Percentiles rank a stretch among this genome's conserved stretches.
phyloP scores from a whole-genome alignment of 53 echinoderm and acorn worm genomes.

The Echinarachnius parma region DNA sequence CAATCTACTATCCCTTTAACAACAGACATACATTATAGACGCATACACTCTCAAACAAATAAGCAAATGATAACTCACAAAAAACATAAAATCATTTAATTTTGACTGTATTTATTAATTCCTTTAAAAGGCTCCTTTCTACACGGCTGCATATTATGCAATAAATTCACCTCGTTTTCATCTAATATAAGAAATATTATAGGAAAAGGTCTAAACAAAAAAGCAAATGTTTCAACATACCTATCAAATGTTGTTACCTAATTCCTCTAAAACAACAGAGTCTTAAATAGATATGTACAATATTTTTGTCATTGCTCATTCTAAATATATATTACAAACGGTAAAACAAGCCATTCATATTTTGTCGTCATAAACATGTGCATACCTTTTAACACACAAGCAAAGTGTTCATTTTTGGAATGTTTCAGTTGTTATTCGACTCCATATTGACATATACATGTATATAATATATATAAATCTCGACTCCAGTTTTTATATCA shows the following conservation, averaged over 20 bases:
- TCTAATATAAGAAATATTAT: neutral
- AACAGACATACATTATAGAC: too few relatives aligned
- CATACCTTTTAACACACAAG: too few relatives aligned
- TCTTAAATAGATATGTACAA: slow-evolving; percentile 40
- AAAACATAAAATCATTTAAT: too few relatives aligned
- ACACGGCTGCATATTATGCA: neutral
- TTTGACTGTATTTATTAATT: slow-evolving; percentile 4
- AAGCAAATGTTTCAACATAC: neutral
- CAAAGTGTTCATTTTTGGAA: too few relatives aligned
- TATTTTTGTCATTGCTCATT: slow-evolving; percentile 25
- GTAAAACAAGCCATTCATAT: slow-evolving; percentile 26
- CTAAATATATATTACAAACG: slow-evolving; percentile 35
- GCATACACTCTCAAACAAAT: too few relatives aligned
- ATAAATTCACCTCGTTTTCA: neutral
- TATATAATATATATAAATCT: too few relatives aligned
- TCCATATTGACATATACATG: slow-evolving; percentile 25
- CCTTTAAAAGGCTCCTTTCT: slow-evolving; percentile 1
- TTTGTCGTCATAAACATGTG: too few relatives aligned
- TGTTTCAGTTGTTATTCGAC: slow-evolving; percentile 17
- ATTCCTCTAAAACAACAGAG: slow-evolving; percentile 12
- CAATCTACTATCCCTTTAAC: too few relatives aligned
- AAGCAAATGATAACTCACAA: too few relatives aligned
- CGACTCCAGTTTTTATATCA: too few relatives aligned
- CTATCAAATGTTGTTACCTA: too few relatives aligned
- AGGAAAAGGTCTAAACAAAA: slow-evolving; percentile 15